phyloP scores from a whole-genome alignment of 2,888 invertebrate species.

The Schizaphis graminum region DNA sequence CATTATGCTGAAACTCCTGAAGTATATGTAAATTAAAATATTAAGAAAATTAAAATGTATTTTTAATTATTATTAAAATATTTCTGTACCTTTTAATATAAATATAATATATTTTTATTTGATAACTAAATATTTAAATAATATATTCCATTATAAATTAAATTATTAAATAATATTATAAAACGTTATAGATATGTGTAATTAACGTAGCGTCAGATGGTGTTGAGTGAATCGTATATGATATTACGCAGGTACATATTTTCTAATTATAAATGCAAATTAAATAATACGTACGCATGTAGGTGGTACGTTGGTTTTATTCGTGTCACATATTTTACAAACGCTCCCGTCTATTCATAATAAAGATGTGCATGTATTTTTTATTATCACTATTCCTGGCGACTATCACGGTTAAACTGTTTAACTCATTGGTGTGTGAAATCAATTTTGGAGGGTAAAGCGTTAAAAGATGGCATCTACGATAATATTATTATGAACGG shows the following conservation, averaged over 20 bases:
- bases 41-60: background rate
- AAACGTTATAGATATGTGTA: background rate
- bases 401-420: conserved; percentile 16
- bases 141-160: background rate
- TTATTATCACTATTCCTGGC: background rate
- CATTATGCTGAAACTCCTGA: background rate
- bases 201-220: background rate
- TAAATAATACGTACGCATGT: background rate
- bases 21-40: background rate
- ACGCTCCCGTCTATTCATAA: background rate
- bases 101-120: background rate
- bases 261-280: background rate
- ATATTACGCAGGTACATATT: background rate
- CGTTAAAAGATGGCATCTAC: conserved; percentile 54
- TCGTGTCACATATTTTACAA: background rate
- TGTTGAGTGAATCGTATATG: background rate
- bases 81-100: background rate
- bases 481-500: conserved; percentile 61
- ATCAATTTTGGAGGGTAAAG: conserved; percentile 50
- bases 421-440: background rate
- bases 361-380: background rate
- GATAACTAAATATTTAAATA: background rate
- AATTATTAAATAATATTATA: background rate
- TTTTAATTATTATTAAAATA: background rate
- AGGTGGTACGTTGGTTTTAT: background rate